phyloP scores from a whole-genome alignment of 53 echinoderm and acorn worm genomes.

The Holothuria scabra region DNA sequence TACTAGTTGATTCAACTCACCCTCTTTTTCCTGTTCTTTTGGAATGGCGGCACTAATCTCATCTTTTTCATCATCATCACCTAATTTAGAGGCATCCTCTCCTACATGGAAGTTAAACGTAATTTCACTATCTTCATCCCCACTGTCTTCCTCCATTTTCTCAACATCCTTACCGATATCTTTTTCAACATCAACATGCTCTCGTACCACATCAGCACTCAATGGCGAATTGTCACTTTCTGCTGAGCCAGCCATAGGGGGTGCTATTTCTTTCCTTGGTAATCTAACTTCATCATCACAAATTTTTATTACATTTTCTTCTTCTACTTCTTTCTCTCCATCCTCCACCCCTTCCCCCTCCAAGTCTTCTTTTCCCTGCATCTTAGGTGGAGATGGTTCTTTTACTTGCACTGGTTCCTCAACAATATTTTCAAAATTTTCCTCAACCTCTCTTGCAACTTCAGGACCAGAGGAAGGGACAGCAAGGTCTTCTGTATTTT shows the following conservation, averaged over 20 bases:
- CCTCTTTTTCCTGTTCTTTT: slow-evolving; percentile 50
- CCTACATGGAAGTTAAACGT: slow-evolving; percentile 72
- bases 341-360: not conserved
- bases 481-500: slow-evolving; percentile 16
- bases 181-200: too few species aligned
- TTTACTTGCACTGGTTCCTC: not conserved
- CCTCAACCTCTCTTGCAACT: not conserved
- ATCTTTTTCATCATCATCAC: not conserved
- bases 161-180: not conserved
- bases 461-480: not conserved
- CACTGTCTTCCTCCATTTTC: slow-evolving; percentile 33
- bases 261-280: not conserved
- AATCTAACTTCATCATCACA: not conserved
- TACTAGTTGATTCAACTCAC: not conserved
- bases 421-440: not conserved
- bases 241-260: not conserved
- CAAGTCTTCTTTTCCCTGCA: slow-evolving; percentile 16
- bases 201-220: not conserved
- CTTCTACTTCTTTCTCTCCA: not conserved
- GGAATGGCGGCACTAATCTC: not conserved
- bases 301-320: not conserved
- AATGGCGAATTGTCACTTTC: not conserved
- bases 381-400: slow-evolving; percentile 4
- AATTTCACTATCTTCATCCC: slow-evolving; percentile 67
- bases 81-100: not conserved